Percentiles rank a stretch among this genome's conserved stretches.
Conservation (phyloP, 35 echinoderm and acorn worm species). For the Lytechinus variegatus region DNA sequence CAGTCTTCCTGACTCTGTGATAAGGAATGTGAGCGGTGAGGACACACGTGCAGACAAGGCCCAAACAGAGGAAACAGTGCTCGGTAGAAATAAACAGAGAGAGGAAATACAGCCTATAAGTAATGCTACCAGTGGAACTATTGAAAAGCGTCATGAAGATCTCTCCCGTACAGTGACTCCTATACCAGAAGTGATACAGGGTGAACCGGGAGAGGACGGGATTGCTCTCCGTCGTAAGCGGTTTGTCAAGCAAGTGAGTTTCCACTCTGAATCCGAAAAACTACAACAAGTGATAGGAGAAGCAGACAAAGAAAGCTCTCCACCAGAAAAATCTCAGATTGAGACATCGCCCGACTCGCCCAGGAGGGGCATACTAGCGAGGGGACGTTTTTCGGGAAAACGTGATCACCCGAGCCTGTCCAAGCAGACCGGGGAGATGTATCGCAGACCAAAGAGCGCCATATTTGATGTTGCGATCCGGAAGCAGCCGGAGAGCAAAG, state of each 20-base stretch:
- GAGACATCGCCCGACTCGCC: slow-evolving; percentile 9
- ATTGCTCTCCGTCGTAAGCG: background rate
- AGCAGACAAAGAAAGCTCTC: background rate
- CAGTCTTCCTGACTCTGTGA: slow-evolving; percentile 24
- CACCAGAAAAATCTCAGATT: background rate
- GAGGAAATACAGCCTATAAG: slow-evolving; percentile 20
- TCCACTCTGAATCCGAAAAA: background rate
- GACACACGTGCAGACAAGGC: background rate
- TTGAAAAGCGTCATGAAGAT: background rate
- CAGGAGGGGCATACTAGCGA: background rate
- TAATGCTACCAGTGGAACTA: background rate
- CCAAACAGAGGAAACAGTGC: background rate
- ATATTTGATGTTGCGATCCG: background rate
- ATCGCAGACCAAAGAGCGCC: slow-evolving; percentile 37
- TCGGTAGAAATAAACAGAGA: background rate
- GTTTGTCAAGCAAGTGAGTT: slow-evolving; percentile 41
- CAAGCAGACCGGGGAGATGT: slow-evolving; percentile 43
- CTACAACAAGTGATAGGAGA: slow-evolving; percentile 32
- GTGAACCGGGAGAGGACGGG: background rate
- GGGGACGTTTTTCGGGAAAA: slow-evolving; percentile 36
- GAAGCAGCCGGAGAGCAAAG: background rate
- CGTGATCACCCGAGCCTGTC: slow-evolving; percentile 50
- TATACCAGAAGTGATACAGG: background rate
- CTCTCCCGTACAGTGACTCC: background rate
- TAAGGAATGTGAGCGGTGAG: slow-evolving; percentile 9